A percentile compares a stretch with the other conserved stretches of the same genome.
Evolutionary conservation across 2,113 vertebrate species (phyloP).

Genomic region (Charina bottae): DNA sequence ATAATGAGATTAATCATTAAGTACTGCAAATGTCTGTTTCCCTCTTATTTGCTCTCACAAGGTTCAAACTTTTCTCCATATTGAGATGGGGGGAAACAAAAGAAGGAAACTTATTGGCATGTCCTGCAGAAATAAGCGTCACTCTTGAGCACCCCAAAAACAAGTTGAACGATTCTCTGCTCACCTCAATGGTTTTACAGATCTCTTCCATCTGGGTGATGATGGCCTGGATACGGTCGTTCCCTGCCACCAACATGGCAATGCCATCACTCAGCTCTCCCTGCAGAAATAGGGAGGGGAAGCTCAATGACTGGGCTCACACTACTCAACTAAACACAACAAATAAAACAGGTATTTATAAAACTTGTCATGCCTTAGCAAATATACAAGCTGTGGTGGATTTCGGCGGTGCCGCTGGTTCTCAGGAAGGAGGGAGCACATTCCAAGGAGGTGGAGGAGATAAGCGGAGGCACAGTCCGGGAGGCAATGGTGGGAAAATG

Average conservation of each 20-base stretch:
- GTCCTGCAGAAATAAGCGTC: background rate
- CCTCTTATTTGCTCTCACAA: background rate
- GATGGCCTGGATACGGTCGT: constrained; percentile 86
- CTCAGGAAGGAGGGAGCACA: no score
- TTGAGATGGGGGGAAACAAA: background rate
- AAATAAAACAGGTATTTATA: background rate
- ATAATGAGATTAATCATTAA: background rate
- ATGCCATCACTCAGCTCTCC: constrained; percentile 33
- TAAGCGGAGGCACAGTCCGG: no score
- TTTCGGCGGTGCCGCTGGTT: no score
- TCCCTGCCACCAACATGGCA: constrained; percentile 82
- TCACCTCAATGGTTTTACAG: constrained; percentile 84
- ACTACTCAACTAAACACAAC: background rate
- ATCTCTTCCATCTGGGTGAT: constrained; percentile 89
- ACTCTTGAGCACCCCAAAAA: background rate
- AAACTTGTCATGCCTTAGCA: background rate
- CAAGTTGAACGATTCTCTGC: constrained; percentile 22
- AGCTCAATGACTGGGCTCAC: background rate
- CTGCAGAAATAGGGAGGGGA: background rate
- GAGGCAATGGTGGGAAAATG: no score
- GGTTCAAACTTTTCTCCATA: no score
- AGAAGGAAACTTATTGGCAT: background rate
- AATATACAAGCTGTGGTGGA: background rate
- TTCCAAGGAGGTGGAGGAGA: no score
- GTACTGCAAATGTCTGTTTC: background rate